These are phyloP conservation scores for Dreissena polymorpha DNA, from an alignment of 1,140 invertebrate species.

Conservation along the genomic window DNA sequence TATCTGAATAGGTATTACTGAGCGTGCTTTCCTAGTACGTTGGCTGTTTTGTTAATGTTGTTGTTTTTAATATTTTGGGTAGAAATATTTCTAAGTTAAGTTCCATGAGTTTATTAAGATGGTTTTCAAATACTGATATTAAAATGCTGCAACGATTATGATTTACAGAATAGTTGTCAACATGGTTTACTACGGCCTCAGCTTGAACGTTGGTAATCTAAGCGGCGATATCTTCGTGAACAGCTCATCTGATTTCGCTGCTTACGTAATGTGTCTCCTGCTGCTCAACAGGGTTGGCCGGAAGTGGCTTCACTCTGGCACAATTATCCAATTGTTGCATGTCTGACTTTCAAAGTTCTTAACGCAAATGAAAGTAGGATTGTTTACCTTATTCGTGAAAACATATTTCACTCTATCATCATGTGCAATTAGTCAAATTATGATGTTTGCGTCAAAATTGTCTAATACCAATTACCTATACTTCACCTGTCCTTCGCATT, in stretches of 20 bases:
- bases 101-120: too few species aligned
- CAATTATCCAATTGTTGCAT: conserved; percentile 80
- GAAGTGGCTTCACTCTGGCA: conserved; percentile 76
- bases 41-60: neutral
- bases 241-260: conserved; percentile 88
- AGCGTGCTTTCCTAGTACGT: too few species aligned
- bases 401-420: too few species aligned
- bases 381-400: neutral
- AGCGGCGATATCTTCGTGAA: conserved; percentile 69
- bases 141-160: neutral
- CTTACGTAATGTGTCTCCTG: conserved; percentile 81
- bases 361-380: conserved; percentile 40
- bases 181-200: conserved; percentile 80
- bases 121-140: too few species aligned
- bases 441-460: too few species aligned
- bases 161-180: conserved; percentile 64
- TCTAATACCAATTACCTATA: too few species aligned
- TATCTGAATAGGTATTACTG: conserved; percentile 68
- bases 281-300: conserved; percentile 62
- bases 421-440: too few species aligned
- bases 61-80: neutral
- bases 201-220: conserved; percentile 73
- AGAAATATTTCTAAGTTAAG: too few species aligned
- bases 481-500: too few species aligned
- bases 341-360: conserved; percentile 62